Percentiles rank a stretch among this genome's conserved stretches.
phyloP scores from a whole-genome alignment of 2,797 vertebrate genomes.

The Sphenodon punctatus region DNA sequence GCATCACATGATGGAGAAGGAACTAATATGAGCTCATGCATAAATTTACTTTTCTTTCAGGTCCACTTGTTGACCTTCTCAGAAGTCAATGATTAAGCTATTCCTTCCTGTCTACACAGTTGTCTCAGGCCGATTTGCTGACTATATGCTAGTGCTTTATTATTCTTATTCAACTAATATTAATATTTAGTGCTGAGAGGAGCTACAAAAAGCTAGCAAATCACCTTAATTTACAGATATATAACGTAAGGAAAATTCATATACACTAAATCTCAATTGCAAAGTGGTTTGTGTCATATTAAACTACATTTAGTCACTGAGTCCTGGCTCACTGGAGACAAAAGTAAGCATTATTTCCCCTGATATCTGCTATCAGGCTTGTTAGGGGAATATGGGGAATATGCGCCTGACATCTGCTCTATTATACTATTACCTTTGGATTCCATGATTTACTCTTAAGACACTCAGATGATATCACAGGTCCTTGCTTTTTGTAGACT shows the following conservation, averaged over 20 bases:
- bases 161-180: background rate
- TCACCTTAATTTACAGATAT: background rate
- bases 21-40: constrained; percentile 39
- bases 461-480: too few species aligned
- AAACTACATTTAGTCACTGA: background rate
- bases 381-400: too few species aligned
- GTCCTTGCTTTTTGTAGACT: too few species aligned
- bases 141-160: background rate
- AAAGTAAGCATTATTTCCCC: too few species aligned
- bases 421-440: too few species aligned
- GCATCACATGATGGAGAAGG: constrained; percentile 41
- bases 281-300: background rate
- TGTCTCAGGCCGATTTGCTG: background rate
- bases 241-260: background rate
- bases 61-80: constrained; percentile 16
- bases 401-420: too few species aligned
- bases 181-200: background rate
- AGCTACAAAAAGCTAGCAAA: background rate
- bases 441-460: too few species aligned
- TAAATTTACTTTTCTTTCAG: constrained; percentile 22
- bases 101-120: background rate
- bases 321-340: too few species aligned
- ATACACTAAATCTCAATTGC: background rate
- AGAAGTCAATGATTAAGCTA: constrained; percentile 39
- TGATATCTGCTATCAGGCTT: too few species aligned